Percentiles rank a stretch among this genome's conserved stretches.
Evolutionary conservation across 2,113 vertebrate species (phyloP).

Genomic region (Oreochromis tanganicae): DNA sequence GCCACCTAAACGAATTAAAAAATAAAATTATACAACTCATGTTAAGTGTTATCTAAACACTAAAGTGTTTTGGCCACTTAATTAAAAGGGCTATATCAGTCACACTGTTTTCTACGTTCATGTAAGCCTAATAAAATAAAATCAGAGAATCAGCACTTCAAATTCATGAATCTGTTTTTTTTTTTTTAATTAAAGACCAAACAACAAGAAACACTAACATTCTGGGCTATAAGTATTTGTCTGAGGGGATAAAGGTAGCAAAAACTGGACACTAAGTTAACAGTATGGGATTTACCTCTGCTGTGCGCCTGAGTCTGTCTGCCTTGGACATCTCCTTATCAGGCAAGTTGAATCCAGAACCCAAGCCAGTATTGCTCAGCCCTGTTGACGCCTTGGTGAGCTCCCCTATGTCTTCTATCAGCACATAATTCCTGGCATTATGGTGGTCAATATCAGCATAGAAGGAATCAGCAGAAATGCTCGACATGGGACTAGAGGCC

Average conservation of each 20-base stretch:
- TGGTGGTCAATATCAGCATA: slow-evolving; percentile 96
- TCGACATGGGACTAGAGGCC: slow-evolving; percentile 95
- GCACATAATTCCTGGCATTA: slow-evolving; percentile 86
- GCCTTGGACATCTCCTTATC: slow-evolving; percentile 93
- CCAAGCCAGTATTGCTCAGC: slow-evolving; percentile 75
- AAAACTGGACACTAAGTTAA: neutral
- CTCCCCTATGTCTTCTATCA: slow-evolving; percentile 96
- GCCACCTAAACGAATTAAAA: slow-evolving; percentile 68
- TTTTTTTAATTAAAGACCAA: neutral
- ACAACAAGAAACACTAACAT: neutral
- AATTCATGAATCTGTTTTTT: neutral
- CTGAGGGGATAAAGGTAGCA: neutral
- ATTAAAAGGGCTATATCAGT: neutral
- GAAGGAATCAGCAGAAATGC: slow-evolving; percentile 95
- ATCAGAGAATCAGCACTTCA: rapidly evolving
- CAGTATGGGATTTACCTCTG: slow-evolving; percentile 76
- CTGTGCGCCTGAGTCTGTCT: slow-evolving; percentile 85
- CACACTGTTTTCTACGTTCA: neutral
- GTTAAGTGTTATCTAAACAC: neutral
- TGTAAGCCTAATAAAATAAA: neutral
- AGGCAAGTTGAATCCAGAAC: slow-evolving; percentile 86
- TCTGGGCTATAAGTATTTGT: neutral
- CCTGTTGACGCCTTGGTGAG: slow-evolving; percentile 86
- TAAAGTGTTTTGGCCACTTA: neutral
- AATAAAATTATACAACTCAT: neutral